These are phyloP conservation scores for Nannospalax galili DNA, from an alignment of 2,113 vertebrate species.

Conservation along the genomic window DNA sequence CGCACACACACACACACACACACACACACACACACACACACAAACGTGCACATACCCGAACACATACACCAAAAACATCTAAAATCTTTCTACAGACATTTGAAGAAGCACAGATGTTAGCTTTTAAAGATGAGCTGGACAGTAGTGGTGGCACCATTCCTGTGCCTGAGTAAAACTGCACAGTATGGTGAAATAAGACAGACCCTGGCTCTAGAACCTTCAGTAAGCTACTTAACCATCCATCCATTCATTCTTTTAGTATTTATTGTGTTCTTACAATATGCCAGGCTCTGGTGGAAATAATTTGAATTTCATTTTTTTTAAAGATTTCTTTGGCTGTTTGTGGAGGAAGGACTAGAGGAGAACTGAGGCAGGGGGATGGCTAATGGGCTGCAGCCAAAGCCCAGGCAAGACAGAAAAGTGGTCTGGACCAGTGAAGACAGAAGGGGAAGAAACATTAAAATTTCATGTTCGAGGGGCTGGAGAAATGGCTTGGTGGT, in stretches of 20 bases:
- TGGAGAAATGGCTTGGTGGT: too few relatives aligned
- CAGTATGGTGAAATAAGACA: not conserved
- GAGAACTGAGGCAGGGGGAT: not conserved
- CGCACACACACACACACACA: too few relatives aligned
- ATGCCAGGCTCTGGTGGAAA: not conserved
- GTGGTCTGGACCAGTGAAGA: not conserved
- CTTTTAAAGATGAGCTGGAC: not conserved
- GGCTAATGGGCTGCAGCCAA: not conserved
- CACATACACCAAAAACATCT: not conserved
- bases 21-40: not conserved
- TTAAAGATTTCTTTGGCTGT: not conserved
- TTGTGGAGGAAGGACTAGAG: not conserved
- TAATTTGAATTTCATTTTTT: slow-evolving; percentile 5
- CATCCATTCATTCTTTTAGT: not conserved
- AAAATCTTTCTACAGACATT: not conserved
- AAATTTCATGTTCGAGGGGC: too few relatives aligned
- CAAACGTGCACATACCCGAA: not conserved
- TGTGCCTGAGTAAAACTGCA: not conserved
- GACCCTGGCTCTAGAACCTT: not conserved
- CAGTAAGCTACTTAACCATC: not conserved
- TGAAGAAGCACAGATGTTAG: not conserved
- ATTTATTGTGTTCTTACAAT: not conserved
- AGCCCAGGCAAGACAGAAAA: not conserved
- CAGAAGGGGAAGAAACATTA: not conserved
- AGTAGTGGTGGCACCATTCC: not conserved